A percentile compares a stretch with the other conserved stretches of the same genome.
phyloP scores from a whole-genome alignment of 1,140 invertebrate genomes.

The Cotesia chilonis region DNA sequence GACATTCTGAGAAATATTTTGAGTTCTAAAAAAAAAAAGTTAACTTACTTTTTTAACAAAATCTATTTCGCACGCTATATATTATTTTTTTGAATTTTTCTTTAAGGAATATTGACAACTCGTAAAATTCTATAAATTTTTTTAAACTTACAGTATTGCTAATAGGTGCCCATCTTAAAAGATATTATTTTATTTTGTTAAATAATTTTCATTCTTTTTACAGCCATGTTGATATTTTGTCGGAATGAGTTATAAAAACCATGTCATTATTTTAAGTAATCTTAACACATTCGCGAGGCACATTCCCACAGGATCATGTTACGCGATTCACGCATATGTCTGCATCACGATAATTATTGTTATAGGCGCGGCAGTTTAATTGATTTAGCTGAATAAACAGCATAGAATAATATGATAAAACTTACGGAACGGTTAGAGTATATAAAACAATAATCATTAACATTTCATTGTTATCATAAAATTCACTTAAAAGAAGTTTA shows the following conservation, averaged over 20 bases:
- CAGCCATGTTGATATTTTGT: background rate
- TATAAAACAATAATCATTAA: too few species aligned
- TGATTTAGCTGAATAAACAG: constrained; percentile 25
- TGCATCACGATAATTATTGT: constrained; percentile 25
- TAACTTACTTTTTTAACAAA: too few species aligned
- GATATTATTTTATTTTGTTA: background rate
- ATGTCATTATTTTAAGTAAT: background rate
- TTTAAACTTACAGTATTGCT: too few species aligned
- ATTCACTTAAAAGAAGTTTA: too few species aligned
- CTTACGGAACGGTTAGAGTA: background rate
- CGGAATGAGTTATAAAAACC: constrained; percentile 13
- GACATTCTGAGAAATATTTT: too few species aligned
- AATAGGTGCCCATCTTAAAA: too few species aligned
- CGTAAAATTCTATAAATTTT: too few species aligned
- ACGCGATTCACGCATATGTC: constrained; percentile 24
- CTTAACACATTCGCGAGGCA: constrained; percentile 14
- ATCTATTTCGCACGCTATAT: too few species aligned
- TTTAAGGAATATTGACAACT: too few species aligned
- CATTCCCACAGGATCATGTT: constrained; percentile 32
- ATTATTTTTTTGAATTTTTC: too few species aligned
- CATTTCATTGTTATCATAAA: too few species aligned
- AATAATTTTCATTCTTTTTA: constrained; percentile 5
- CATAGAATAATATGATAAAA: constrained; percentile 1
- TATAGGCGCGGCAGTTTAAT: constrained; percentile 27
- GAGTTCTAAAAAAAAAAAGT: too few species aligned